phyloP scores from a whole-genome alignment of 2,888 invertebrate species.

The Caenorhabditis uteleia region DNA sequence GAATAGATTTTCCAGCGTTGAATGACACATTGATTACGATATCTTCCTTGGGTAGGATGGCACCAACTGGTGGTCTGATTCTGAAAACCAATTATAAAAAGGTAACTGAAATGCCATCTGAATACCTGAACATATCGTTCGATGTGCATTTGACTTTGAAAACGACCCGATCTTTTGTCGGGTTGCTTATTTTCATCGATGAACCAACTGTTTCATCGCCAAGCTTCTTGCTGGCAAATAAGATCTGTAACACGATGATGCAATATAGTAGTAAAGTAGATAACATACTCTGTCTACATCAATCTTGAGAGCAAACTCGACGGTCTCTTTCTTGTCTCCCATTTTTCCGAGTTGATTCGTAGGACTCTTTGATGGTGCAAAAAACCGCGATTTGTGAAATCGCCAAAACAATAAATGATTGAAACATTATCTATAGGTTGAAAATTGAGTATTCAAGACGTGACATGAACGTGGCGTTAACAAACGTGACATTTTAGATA shows the following conservation, averaged over 20 bases:
- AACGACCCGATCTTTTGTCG: conserved; percentile 40
- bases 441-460: too few relatives aligned
- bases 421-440: too few relatives aligned
- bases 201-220: conserved; percentile 43
- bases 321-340: conserved; percentile 3
- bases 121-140: conserved; percentile 56
- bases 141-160: conserved; percentile 62
- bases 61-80: conserved; percentile 55
- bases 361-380: not conserved
- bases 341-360: not conserved
- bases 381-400: too few relatives aligned
- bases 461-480: too few relatives aligned
- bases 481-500: too few relatives aligned
- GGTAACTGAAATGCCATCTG: not conserved
- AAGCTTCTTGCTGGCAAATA: conserved; percentile 26
- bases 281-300: conserved; percentile 1
- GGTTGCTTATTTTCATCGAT: conserved; percentile 49
- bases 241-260: not conserved
- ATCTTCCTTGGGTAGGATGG: conserved; percentile 32
- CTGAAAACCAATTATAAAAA: not conserved
- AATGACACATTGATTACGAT: conserved; percentile 16
- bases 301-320: conserved; percentile 2
- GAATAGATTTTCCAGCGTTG: conserved; percentile 50
- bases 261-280: not conserved
- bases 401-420: too few relatives aligned